phyloP scores from a whole-genome alignment of 1,140 invertebrate genomes.

The fruit fly (Drosophila melanogaster) region Release_6_plus_ISO1_MT NT_033779.5:21635001-21635500 shows the following conservation, averaged over 20 bases:
- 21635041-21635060: no score
- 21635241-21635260: no score
- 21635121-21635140: slow-evolving; percentile 97
- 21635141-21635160: slow-evolving; percentile 94
- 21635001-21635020: slow-evolving; percentile 96
- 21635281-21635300: no score
- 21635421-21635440: not conserved
- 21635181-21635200: slow-evolving; percentile 98
- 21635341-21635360: no score
- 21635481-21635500: no score
- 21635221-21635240: not conserved
- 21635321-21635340: no score
- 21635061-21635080: not conserved
- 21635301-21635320: no score
- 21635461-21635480: no score
- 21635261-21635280: no score
- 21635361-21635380: no score
- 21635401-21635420: no score
- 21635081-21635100: slow-evolving; percentile 90
- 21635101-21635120: slow-evolving; percentile 96
- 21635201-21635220: slow-evolving; percentile 93
- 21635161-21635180: slow-evolving; percentile 97
- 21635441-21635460: not conserved
- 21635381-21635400: no score
- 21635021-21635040: slow-evolving; percentile 95